Evolutionary conservation across 2,113 vertebrate genomes (phyloP).

Genomic region (Vulpes vulpes): DNA sequence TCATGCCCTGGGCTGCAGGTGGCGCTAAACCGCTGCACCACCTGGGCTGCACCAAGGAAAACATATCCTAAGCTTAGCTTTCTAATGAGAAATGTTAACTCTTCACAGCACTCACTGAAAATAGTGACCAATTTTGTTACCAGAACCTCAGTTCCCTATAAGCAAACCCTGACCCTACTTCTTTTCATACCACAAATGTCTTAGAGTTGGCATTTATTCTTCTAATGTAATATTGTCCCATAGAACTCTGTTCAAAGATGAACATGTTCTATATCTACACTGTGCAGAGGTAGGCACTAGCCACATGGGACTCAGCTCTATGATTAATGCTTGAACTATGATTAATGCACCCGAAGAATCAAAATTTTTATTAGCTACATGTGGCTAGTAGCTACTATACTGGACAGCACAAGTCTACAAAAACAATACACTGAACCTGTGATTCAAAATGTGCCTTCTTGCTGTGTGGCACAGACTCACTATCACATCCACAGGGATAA

Average conservation of each 20-base stretch:
- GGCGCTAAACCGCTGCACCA: too few species aligned
- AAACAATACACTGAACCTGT: not conserved
- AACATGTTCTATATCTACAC: not conserved
- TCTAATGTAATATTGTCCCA: not conserved
- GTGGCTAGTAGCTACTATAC: not conserved
- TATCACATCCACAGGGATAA: not conserved
- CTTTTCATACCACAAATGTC: slow-evolving; percentile 22
- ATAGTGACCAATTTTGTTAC: not conserved
- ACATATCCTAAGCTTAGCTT: not conserved
- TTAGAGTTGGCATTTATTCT: slow-evolving; percentile 19
- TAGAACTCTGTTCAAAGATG: not conserved
- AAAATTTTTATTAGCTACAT: not conserved
- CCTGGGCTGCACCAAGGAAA: not conserved
- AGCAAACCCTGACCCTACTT: slow-evolving; percentile 21
- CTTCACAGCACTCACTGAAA: slow-evolving; percentile 33
- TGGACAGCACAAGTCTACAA: not conserved
- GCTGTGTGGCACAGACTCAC: not conserved
- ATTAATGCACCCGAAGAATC: not conserved
- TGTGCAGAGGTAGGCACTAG: not conserved
- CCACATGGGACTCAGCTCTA: not conserved
- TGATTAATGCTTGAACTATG: not conserved
- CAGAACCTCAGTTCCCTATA: not conserved
- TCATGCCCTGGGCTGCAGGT: too few species aligned
- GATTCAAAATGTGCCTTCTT: not conserved
- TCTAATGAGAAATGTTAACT: slow-evolving; percentile 36